Percentiles rank a stretch among this genome's conserved stretches.
Conservation (phyloP, 2,113 vertebrate species). For the Gnathonemus longibarbis region DNA sequence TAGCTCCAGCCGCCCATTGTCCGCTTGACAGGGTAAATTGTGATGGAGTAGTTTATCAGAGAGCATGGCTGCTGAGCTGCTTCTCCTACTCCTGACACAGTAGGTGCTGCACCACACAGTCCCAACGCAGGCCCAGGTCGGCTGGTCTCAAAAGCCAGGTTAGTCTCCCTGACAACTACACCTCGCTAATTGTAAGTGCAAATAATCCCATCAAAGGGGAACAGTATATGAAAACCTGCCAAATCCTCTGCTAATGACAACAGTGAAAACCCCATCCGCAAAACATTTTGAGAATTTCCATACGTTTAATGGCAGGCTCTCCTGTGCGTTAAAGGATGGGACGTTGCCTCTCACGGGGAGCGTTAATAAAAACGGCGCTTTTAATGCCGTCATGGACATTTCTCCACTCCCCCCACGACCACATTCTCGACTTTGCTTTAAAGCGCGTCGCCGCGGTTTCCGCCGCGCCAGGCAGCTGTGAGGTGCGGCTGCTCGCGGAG, state of each 20-base stretch:
- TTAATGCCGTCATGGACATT: background rate
- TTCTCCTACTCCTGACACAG: background rate
- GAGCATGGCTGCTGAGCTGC: background rate
- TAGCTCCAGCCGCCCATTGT: background rate
- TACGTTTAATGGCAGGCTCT: background rate
- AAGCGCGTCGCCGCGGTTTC: background rate
- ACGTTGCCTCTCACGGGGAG: background rate
- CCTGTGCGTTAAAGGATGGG: background rate
- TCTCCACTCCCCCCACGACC: background rate
- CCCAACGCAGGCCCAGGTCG: background rate
- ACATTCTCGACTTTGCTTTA: background rate
- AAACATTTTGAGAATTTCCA: background rate
- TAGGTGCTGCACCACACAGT: background rate
- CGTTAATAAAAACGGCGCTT: background rate
- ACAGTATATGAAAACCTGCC: slow-evolving; percentile 13
- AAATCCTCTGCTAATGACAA: slow-evolving; percentile 16
- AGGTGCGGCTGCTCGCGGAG: background rate
- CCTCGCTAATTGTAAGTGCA: slow-evolving; percentile 19
- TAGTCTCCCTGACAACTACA: slow-evolving; percentile 23
- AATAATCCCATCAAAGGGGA: slow-evolving; percentile 30
- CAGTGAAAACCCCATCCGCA: background rate
- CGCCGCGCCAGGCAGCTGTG: background rate
- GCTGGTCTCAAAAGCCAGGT: background rate
- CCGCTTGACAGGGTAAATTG: background rate
- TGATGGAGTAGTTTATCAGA: background rate